Evolutionary conservation across 2,113 vertebrate genomes (phyloP).

Genomic region (Cheilinus undulatus): DNA sequence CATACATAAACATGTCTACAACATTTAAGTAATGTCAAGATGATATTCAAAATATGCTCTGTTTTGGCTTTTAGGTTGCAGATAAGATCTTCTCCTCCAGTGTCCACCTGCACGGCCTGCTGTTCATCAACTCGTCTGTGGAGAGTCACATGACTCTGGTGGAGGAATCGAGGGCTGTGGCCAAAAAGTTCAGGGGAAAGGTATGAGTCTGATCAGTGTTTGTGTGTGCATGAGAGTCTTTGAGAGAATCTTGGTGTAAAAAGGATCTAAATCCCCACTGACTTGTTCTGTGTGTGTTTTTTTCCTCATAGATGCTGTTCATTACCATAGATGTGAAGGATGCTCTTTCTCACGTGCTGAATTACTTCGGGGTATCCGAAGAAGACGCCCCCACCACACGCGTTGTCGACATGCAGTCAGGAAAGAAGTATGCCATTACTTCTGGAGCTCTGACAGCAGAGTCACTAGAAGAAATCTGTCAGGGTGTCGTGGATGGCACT

Average conservation of each 20-base stretch:
- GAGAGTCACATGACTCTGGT: slow-evolving; percentile 75
- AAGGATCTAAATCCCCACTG: neutral
- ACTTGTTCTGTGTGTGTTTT: neutral
- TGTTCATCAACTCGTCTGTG: slow-evolving; percentile 89
- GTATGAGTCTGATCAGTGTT: slow-evolving; percentile 62
- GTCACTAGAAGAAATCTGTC: slow-evolving; percentile 79
- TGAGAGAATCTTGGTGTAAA: neutral
- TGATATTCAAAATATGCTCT: neutral
- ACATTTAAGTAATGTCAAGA: neutral
- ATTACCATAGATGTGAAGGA: slow-evolving; percentile 86
- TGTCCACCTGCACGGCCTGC: slow-evolving; percentile 88
- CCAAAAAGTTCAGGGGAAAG: slow-evolving; percentile 86
- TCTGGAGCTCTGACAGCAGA: slow-evolving; percentile 49
- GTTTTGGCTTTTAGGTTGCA: slow-evolving; percentile 79
- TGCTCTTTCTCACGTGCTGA: slow-evolving; percentile 73
- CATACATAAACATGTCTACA: neutral
- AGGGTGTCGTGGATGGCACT: slow-evolving; percentile 80
- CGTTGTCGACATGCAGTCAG: slow-evolving; percentile 85
- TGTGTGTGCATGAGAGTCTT: slow-evolving; percentile 1
- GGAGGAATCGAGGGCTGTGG: slow-evolving; percentile 68
- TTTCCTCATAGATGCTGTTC: slow-evolving; percentile 84
- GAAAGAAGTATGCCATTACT: slow-evolving; percentile 84
- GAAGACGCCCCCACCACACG: slow-evolving; percentile 83
- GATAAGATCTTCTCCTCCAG: slow-evolving; percentile 86
- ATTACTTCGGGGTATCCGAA: slow-evolving; percentile 86